A percentile compares a stretch with the other conserved stretches of the same genome.
These are phyloP conservation scores for Ricordea florida DNA, from an alignment of 92 coral and sea anemone species.

Conservation along the genomic window DNA sequence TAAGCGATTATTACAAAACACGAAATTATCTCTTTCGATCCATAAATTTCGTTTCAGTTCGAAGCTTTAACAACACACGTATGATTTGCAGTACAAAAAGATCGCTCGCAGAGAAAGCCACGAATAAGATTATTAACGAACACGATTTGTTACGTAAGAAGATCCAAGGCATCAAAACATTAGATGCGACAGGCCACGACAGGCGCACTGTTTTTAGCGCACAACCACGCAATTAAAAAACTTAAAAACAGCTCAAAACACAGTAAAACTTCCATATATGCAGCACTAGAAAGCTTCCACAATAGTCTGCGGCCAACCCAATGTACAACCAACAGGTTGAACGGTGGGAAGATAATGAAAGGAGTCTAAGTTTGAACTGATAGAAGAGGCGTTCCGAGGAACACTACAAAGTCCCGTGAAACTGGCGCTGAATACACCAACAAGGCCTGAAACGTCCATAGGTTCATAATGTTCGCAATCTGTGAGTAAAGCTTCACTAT, in stretches of 20 bases:
- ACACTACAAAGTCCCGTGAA: slow-evolving; percentile 80
- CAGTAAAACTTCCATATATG: neutral
- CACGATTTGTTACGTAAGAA: too few species aligned
- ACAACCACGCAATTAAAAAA: slow-evolving; percentile 7
- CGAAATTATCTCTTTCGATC: too few species aligned
- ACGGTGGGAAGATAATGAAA: slow-evolving; percentile 69
- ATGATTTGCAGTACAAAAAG: too few species aligned
- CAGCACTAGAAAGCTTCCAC: slow-evolving; percentile 75
- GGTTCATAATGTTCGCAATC: slow-evolving; percentile 71
- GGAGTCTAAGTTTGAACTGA: slow-evolving; percentile 40
- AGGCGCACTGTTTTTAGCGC: neutral
- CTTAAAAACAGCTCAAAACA: neutral
- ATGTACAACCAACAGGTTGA: slow-evolving; percentile 47
- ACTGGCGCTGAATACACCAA: slow-evolving; percentile 79
- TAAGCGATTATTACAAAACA: too few species aligned
- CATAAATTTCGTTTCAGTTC: too few species aligned
- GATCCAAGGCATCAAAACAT: too few species aligned
- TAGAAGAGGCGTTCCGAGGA: slow-evolving; percentile 31
- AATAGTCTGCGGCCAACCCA: slow-evolving; percentile 67
- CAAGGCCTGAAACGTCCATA: slow-evolving; percentile 90
- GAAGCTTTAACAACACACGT: too few species aligned
- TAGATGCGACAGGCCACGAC: too few species aligned
- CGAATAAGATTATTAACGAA: too few species aligned
- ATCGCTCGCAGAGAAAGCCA: too few species aligned
- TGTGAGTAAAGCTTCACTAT: slow-evolving; percentile 29